Percentiles rank a stretch among this genome's conserved stretches.
Conservation (phyloP, 2,888 invertebrate species). For the Dendrolimus houi region DNA sequence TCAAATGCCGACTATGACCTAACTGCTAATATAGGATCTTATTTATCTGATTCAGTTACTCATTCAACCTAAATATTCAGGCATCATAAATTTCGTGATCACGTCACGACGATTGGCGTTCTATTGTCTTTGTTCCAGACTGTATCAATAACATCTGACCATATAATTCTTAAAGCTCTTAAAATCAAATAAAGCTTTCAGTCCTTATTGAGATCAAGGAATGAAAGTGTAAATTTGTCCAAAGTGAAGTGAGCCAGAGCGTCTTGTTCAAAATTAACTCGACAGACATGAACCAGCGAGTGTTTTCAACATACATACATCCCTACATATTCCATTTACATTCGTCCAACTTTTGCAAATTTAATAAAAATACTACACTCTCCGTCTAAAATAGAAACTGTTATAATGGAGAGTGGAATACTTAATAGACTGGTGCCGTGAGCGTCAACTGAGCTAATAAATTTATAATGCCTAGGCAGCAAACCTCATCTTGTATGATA, state of each 20-base stretch:
- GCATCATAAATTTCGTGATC: slow-evolving; percentile 49
- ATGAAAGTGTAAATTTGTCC: slow-evolving; percentile 25
- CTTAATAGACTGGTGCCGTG: slow-evolving; percentile 20
- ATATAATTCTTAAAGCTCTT: slow-evolving; percentile 23
- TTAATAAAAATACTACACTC: slow-evolving; percentile 37
- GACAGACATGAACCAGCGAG: slow-evolving; percentile 32
- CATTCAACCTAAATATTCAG: slow-evolving; percentile 61
- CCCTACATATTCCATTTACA: background rate
- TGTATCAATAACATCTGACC: slow-evolving; percentile 23
- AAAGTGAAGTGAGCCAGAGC: slow-evolving; percentile 33
- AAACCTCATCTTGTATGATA: slow-evolving; percentile 55
- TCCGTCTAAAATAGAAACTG: slow-evolving; percentile 21
- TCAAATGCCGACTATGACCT: slow-evolving; percentile 43
- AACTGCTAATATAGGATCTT: slow-evolving; percentile 61
- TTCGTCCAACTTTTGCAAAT: slow-evolving; percentile 31
- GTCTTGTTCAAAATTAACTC: slow-evolving; percentile 28
- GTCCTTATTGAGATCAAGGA: slow-evolving; percentile 22
- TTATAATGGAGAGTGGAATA: slow-evolving; percentile 27
- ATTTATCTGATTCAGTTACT: slow-evolving; percentile 68
- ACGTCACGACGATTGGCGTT: slow-evolving; percentile 45
- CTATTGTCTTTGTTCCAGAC: slow-evolving; percentile 43
- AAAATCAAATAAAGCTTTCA: slow-evolving; percentile 24
- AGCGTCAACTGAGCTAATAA: slow-evolving; percentile 34
- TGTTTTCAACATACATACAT: slow-evolving; percentile 21
- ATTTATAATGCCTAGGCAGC: slow-evolving; percentile 47